Base-by-base conservation (phyloP, 2,888 invertebrate species). In the Lasioglossum leucozonium region DNA sequence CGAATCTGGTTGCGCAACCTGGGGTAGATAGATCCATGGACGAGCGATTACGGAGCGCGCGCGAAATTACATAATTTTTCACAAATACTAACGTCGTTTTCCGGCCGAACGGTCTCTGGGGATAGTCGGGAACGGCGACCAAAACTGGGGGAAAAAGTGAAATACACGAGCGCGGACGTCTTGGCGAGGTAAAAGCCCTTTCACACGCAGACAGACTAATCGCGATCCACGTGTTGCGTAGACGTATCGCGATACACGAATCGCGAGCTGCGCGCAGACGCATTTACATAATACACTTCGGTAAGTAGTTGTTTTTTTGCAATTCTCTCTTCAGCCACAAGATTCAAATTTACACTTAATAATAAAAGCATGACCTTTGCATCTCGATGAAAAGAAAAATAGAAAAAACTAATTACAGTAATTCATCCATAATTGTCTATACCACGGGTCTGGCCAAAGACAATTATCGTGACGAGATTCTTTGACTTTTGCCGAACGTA, bases 21-120 rank as follows among this genome's bases (percentile, higher is more conserved):
- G 62, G 34, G n/a, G 3, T 42, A 0, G 16, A 30, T 65, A 22
- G 67, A 40, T 67, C 37, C 37, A 67, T 37, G 51, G 85, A 47
- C 80, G 34, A 71, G 42, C 55, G 37, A 84, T 77, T 78, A 76
- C 75, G 55, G 73, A 26, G 51, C 40, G 34, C 30, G 47, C n/a
- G 8, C 26, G 40, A 80, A 62, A 78, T 83, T 79, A 47, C 65
- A 40, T 69, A 62, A 79, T 82, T 79, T 71, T 80, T 74, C 51
- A 2, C 71, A 51, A 22, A 42, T 37, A 40, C 44, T 16, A 44
- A 16, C 77, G 79, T 72, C 65, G 40, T 40, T 89, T 88, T 85
- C 82, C 88, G 81, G 76, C 76, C 83, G 82, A 89, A 62, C 72
- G 85, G 42, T 13, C 42, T 67, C 73, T 44, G 37, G 79, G 75